Evolutionary conservation across 1,140 invertebrate genomes (phyloP).

Genomic region (Hypsibius dujardini): DNA sequence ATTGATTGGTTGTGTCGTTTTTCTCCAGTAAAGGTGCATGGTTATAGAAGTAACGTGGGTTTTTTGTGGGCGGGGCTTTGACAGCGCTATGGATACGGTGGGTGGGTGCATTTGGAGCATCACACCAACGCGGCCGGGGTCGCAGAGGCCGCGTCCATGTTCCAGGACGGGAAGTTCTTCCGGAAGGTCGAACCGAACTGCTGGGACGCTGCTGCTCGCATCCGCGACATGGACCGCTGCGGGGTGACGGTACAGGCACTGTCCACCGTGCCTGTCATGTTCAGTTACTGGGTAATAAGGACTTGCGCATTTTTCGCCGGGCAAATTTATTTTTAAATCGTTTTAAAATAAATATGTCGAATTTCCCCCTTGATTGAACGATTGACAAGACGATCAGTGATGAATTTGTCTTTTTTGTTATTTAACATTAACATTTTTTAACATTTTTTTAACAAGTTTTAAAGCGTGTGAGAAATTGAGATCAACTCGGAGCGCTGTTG

Average conservation of each 20-base stretch:
- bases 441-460: no score
- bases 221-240: slow-evolving; percentile 37
- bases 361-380: slow-evolving; percentile 16
- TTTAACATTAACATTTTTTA: no score
- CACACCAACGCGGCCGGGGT: slow-evolving; percentile 26
- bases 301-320: no score
- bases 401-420: no score
- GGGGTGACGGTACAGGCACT: slow-evolving; percentile 41
- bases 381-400: no score
- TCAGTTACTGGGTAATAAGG: slow-evolving; percentile 41
- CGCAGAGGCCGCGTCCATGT: slow-evolving; percentile 38
- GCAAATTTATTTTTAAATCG: slow-evolving; percentile 21
- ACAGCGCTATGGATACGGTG: slow-evolving; percentile 42
- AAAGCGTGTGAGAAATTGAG: no score
- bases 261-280: slow-evolving; percentile 50
- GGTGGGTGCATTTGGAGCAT: slow-evolving; percentile 40
- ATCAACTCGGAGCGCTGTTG: no score
- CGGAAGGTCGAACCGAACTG: slow-evolving; percentile 41
- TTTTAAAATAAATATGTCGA: slow-evolving; percentile 16
- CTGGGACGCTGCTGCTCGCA: slow-evolving; percentile 35
- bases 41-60: no score
- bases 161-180: slow-evolving; percentile 41
- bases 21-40: no score
- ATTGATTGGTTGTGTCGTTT: no score
- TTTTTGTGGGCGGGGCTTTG: slow-evolving; percentile 18